Base-by-base conservation (phyloP, 2,888 invertebrate genomes). In the Drosophila subquinaria region DNA sequence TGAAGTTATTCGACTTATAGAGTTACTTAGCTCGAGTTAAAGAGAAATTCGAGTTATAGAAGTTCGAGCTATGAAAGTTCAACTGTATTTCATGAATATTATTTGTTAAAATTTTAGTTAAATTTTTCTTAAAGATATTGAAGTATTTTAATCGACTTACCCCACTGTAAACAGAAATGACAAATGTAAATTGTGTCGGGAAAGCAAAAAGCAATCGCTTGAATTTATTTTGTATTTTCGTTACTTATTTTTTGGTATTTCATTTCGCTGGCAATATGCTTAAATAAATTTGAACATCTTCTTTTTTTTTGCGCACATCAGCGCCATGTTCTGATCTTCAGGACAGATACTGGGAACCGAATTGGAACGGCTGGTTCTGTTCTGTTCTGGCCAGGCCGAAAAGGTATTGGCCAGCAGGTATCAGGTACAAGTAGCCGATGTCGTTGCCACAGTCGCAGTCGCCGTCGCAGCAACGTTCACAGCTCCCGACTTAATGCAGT, bases 241-340 rank as follows among this genome's bases (percentile, higher is more conserved):
- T 57, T 51, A 52, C 50, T 73, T 63, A 56, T 67, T 75, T 84
- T 62, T 51, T 48, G 62, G 60, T 40, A 42, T 55, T 56, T 42
- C 48, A 10, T 35, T 51, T 63, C 47, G 51, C 66, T 48, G 56
- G 70, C 79, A 69, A 76, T 79, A 72, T 77, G 79, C 80, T 67
- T 79, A 80, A 88, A 88, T 82, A 86, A 82, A 86, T 83, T 88
- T 82, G 69, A 82, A 83, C 77, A 83, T 74, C 72, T 82, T 69
- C 27, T 55, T 51, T 36, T 40, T 70, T 62, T 45, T 11, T 60
- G 51, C 65, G 76, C 82, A 85, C 71, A 81, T 80, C 87, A 82
- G 77, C 84, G 81, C 81, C 75, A 68, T 70, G 87, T 71, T 81
- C 78, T 81, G 84, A 84, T 84, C 84, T 83, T 59, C 53, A 43